Conservation (phyloP, 2,113 vertebrate species). For the Cyanoderma ruficeps region DNA sequence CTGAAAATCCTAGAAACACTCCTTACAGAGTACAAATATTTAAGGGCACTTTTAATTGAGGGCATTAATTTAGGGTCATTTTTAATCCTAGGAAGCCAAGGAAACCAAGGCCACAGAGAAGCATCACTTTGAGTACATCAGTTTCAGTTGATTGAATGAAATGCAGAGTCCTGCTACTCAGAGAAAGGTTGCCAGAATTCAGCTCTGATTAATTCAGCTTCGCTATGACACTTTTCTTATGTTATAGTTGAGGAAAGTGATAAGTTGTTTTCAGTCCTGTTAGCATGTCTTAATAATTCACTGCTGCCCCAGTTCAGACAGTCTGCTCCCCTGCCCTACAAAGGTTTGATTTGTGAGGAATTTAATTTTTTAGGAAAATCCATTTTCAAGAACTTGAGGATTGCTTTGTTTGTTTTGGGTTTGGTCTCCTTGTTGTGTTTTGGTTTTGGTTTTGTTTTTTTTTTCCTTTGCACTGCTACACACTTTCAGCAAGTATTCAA, state of each 20-base stretch:
- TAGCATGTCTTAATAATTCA: not conserved
- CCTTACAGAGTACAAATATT: not conserved
- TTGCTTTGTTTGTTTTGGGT: not conserved
- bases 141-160: not conserved
- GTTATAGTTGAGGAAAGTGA: not conserved
- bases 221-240: not conserved
- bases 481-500: not conserved
- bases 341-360: not conserved
- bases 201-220: not conserved
- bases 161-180: not conserved
- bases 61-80: not conserved
- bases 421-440: not conserved
- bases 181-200: not conserved
- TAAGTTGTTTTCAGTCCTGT: not conserved
- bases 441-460: not conserved
- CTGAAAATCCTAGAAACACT: not conserved
- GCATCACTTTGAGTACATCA: not conserved
- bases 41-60: not conserved
- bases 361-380: not conserved
- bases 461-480: not conserved
- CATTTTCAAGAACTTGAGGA: not conserved
- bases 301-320: not conserved
- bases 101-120: not conserved
- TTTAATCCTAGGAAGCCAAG: not conserved
- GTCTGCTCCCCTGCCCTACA: not conserved